phyloP scores from a whole-genome alignment of 2,797 vertebrate species.

The Sebastes minor region DNA sequence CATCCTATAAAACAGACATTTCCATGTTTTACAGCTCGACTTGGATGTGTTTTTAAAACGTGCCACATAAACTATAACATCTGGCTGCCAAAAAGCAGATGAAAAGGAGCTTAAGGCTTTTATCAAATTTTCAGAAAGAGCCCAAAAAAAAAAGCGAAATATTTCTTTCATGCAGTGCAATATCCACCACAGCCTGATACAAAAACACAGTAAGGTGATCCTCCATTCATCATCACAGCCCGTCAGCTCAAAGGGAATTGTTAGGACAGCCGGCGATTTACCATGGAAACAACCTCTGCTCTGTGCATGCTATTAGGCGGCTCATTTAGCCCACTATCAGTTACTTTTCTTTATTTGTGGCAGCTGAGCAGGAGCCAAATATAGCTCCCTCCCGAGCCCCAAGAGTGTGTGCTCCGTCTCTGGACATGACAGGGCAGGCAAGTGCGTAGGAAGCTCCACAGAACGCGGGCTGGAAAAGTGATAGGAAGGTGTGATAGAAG shows the following conservation, averaged over 20 bases:
- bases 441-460: conserved; percentile 11
- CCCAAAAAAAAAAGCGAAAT: background rate
- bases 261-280: conserved; percentile 22
- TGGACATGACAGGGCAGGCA: conserved; percentile 40
- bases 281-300: conserved; percentile 65
- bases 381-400: conserved; percentile 73
- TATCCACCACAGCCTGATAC: background rate
- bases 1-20: background rate
- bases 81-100: conserved; percentile 1
- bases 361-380: conserved; percentile 84
- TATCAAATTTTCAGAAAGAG: background rate
- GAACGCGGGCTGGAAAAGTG: conserved; percentile 24
- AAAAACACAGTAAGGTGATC: background rate
- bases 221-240: conserved; percentile 22
- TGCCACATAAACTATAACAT: background rate
- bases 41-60: conserved; percentile 22
- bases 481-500: conserved; percentile 18
- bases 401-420: background rate
- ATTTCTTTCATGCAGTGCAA: background rate
- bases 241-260: conserved; percentile 16
- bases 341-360: conserved; percentile 79
- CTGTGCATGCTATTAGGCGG: conserved; percentile 18
- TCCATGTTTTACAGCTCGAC: background rate
- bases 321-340: conserved; percentile 70
- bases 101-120: background rate